Percentiles rank a stretch among this genome's conserved stretches.
Evolutionary conservation across 2,888 invertebrate species (phyloP).

Genomic region (Rotaria socialis): DNA sequence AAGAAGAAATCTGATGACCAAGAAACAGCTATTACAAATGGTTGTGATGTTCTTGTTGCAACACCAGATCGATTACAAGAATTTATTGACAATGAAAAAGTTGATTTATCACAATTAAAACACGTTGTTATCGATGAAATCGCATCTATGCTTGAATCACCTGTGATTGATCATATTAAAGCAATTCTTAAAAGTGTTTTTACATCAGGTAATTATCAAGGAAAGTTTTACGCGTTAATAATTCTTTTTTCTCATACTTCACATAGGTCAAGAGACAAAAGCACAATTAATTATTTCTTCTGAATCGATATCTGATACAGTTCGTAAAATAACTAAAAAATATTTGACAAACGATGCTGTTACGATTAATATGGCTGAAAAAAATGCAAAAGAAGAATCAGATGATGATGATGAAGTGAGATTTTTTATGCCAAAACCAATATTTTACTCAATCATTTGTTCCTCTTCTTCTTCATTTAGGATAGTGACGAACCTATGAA

Average conservation of each 20-base stretch:
- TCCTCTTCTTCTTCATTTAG: not conserved
- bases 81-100: constrained; percentile 84
- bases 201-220: constrained; percentile 2
- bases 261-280: constrained; percentile 37
- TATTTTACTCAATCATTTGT: too few species aligned
- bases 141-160: constrained; percentile 67
- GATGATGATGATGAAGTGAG: not conserved
- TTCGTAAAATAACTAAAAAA: constrained; percentile 52
- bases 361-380: constrained; percentile 53
- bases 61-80: constrained; percentile 92
- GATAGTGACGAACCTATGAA: constrained; percentile 50
- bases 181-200: constrained; percentile 50
- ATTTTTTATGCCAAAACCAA: not conserved
- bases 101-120: constrained; percentile 64
- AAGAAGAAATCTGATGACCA: constrained; percentile 67
- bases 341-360: constrained; percentile 52
- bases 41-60: constrained; percentile 86
- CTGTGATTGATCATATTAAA: constrained; percentile 68
- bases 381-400: constrained; percentile 36
- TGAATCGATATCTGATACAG: constrained; percentile 57
- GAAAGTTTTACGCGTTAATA: not conserved
- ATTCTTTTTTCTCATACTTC: not conserved
- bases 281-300: constrained; percentile 58
- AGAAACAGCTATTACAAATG: constrained; percentile 80
- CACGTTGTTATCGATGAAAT: constrained; percentile 81